Conservation (phyloP, 2,888 invertebrate species). For the Balanococcus diminutus region DNA sequence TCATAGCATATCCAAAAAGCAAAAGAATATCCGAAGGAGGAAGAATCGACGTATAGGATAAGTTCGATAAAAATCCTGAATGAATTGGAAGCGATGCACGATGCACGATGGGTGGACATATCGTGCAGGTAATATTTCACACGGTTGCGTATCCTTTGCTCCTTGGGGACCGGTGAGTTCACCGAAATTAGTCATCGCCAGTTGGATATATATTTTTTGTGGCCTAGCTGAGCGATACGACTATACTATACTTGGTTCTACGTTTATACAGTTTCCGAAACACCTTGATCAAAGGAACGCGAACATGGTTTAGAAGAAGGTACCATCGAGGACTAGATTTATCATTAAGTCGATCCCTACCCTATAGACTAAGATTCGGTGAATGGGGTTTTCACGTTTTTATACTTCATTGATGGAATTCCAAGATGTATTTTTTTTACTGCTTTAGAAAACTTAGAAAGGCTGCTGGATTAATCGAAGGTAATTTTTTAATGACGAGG, state of each 20-base stretch:
- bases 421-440: not conserved
- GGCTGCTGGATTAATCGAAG: not conserved
- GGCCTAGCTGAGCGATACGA: not conserved
- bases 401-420: conserved; percentile 11
- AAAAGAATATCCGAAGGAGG: not conserved
- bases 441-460: not conserved
- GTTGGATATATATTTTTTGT: not conserved
- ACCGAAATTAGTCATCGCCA: conserved; percentile 22
- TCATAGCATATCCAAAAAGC: not conserved
- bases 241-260: no score
- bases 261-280: not conserved
- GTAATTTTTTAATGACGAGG: conserved; percentile 1
- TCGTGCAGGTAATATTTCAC: conserved; percentile 38
- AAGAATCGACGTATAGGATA: not conserved
- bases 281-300: conserved; percentile 10
- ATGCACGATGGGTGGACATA: conserved; percentile 38
- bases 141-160: not conserved
- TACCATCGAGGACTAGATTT: not conserved
- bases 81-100: conserved; percentile 16
- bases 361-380: not conserved
- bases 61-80: conserved; percentile 10
- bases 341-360: not conserved
- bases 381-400: not conserved
- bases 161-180: conserved; percentile 4
- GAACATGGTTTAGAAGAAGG: not conserved